Conservation (phyloP, 2,113 vertebrate genomes). For the Eira barbara region DNA sequence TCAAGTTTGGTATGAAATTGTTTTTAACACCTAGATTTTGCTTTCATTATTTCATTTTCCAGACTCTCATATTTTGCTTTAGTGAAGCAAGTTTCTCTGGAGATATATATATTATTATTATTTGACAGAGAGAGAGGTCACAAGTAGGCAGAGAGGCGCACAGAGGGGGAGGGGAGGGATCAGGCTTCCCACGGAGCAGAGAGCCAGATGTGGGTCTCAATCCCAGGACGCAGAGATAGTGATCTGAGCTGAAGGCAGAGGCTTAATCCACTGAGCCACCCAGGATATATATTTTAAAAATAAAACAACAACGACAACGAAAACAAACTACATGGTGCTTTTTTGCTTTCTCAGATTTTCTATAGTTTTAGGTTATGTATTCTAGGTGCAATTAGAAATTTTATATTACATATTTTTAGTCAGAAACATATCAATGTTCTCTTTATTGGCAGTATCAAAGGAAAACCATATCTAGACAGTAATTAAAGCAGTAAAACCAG, state of each 20-base stretch:
- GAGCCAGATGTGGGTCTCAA: too few relatives aligned
- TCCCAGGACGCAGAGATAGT: too few relatives aligned
- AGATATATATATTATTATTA: neutral
- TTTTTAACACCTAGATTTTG: neutral
- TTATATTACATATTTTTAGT: neutral
- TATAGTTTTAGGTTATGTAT: neutral
- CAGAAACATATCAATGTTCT: neutral
- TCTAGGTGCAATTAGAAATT: neutral
- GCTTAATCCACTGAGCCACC: too few relatives aligned
- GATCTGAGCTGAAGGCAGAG: too few relatives aligned
- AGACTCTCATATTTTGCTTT: neutral
- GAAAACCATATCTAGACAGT: too few relatives aligned
- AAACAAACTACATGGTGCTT: neutral
- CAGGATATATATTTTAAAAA: neutral
- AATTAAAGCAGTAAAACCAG: neutral
- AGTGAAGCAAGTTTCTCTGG: neutral
- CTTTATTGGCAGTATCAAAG: neutral
- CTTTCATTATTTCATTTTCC: neutral
- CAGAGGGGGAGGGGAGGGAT: too few relatives aligned
- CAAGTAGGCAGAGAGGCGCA: too few relatives aligned
- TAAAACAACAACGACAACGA: neutral
- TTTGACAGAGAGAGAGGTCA: too few relatives aligned
- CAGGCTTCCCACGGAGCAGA: too few relatives aligned
- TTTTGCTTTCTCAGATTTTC: neutral
- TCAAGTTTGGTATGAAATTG: neutral